phyloP scores from a whole-genome alignment of 2,797 vertebrate genomes.

The Vipera ursinii region DNA sequence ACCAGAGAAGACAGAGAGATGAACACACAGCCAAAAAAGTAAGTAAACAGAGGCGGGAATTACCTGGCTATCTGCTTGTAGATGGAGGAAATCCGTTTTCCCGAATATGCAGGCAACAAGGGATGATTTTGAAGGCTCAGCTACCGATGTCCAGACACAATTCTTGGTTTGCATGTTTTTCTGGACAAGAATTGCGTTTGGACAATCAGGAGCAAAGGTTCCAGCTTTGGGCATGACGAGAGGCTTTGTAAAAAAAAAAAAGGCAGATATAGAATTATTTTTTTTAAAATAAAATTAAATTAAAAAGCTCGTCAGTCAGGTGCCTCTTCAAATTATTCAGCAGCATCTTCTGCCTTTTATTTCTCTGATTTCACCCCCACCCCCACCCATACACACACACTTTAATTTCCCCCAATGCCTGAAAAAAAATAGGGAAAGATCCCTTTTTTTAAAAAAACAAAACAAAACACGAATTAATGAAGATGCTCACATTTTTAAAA shows the following conservation, averaged over 20 bases:
- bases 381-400: too few relatives aligned
- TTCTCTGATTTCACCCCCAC: too few relatives aligned
- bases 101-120: neutral
- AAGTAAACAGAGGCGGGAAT: neutral
- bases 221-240: neutral
- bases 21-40: neutral
- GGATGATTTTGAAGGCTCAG: conserved; percentile 79
- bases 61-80: conserved; percentile 39
- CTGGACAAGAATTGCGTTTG: conserved; percentile 99
- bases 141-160: conserved; percentile 99
- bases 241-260: conserved; percentile 24
- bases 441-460: neutral
- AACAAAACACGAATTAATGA: neutral
- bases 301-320: neutral
- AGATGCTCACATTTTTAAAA: neutral
- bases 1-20: neutral
- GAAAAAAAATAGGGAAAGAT: neutral
- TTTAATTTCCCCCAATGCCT: neutral
- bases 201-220: conserved; percentile 88
- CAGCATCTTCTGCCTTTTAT: too few relatives aligned
- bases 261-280: neutral
- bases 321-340: neutral
- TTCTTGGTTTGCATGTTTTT: conserved; percentile 89
- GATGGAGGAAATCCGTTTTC: neutral
- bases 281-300: neutral